Percentiles rank a stretch among this genome's conserved stretches.
Conservation (phyloP, 2,888 invertebrate species). For the Candidula unifasciata region DNA sequence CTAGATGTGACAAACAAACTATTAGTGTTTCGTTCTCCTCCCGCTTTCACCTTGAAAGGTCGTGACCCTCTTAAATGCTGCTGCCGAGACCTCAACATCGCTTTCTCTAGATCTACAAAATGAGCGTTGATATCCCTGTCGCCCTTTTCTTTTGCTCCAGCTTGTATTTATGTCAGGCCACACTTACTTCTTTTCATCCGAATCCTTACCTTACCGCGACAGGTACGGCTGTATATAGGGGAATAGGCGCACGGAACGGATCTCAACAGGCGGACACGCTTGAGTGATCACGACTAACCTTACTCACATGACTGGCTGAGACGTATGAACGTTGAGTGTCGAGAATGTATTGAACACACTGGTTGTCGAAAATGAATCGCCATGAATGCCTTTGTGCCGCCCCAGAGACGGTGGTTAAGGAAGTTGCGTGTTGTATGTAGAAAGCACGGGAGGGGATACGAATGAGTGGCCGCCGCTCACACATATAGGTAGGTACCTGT, state of each 20-base stretch:
- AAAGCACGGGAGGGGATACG: too few species aligned
- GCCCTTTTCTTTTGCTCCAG: too few species aligned
- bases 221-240: too few species aligned
- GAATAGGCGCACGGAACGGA: too few species aligned
- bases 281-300: not conserved
- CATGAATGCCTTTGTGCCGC: not conserved
- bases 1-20: too few species aligned
- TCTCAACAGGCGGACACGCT: not conserved
- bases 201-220: too few species aligned
- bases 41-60: slow-evolving; percentile 28
- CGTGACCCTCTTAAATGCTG: not conserved
- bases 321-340: not conserved
- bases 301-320: not conserved
- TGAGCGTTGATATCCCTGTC: too few species aligned
- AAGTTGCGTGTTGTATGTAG: not conserved
- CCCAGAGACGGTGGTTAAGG: not conserved
- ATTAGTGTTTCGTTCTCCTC: not conserved
- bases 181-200: too few species aligned
- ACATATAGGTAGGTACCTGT: too few species aligned
- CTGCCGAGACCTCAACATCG: not conserved
- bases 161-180: too few species aligned
- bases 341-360: not conserved
- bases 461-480: too few species aligned
- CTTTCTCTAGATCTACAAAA: too few species aligned
- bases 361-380: not conserved